phyloP scores from a whole-genome alignment of 2,888 invertebrate species.

The Quadriops clusia region DNA sequence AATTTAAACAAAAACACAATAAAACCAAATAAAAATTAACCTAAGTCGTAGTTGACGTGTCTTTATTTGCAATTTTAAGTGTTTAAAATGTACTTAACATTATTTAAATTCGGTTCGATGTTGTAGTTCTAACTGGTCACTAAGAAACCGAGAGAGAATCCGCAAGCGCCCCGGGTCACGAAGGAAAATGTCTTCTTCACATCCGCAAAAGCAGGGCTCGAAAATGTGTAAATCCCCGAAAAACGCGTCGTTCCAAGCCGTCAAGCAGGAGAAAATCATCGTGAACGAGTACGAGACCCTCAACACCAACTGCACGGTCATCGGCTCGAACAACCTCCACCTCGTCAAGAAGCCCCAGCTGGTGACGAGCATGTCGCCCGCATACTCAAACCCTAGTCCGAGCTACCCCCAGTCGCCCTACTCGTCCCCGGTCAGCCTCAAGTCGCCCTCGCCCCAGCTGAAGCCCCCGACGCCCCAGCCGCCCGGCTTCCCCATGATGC shows the following conservation, averaged over 20 bases:
- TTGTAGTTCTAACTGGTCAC: too few species aligned
- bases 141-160: too few species aligned
- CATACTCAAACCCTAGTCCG: constrained; percentile 28
- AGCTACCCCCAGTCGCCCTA: constrained; percentile 34
- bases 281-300: constrained; percentile 32
- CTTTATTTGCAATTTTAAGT: too few species aligned
- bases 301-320: constrained; percentile 36
- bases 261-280: constrained; percentile 23
- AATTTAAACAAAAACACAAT: too few species aligned
- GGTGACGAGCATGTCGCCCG: constrained; percentile 32
- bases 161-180: too few species aligned
- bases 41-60: too few species aligned
- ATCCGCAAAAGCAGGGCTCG: constrained; percentile 29
- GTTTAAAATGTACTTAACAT: too few species aligned
- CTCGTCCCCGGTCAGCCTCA: constrained; percentile 34
- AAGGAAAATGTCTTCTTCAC: constrained; percentile 35
- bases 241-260: constrained; percentile 20
- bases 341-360: constrained; percentile 35
- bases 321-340: constrained; percentile 36
- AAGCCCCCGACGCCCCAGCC: constrained; percentile 36
- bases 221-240: constrained; percentile 39
- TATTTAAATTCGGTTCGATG: too few species aligned
- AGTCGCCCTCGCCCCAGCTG: constrained; percentile 32
- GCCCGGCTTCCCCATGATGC: constrained; percentile 32
- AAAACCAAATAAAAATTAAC: too few species aligned